Base-by-base conservation (phyloP, 1,140 invertebrate species). In the Pollicipes pollicipes region DNA sequence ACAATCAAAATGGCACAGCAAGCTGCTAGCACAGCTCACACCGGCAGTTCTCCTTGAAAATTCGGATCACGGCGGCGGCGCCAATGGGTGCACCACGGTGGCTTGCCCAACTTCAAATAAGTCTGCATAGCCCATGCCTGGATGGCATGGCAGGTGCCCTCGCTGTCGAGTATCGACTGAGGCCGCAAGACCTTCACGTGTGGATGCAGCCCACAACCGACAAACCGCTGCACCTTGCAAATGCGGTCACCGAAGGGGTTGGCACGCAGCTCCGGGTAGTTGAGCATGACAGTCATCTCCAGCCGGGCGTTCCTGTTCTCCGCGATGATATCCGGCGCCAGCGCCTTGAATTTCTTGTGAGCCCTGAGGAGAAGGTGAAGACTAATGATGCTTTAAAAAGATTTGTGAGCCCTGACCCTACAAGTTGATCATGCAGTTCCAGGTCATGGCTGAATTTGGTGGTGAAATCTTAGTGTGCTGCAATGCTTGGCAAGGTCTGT, bases 171-270 rank as follows among this genome's bases (percentile, higher is more conserved):
- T n/a, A n/a, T n/a, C n/a, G n/a, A n/a, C n/a, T n/a, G n/a, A n/a
- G n/a, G n/a, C n/a, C n/a, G n/a, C n/a, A n/a, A n/a, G n/a, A n/a
- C n/a, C n/a, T n/a, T n/a, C n/a, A n/a, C n/a, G n/a, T n/a, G n/a
- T n/a, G n/a, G n/a, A n/a, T n/a, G n/a, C n/a, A n/a, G n/a, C n/a
- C n/a, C n/a, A n/a, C n/a, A n/a, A n/a, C n/a, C n/a, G n/a, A n/a
- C n/a, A n/a, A n/a, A n/a, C n/a, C n/a, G n/a, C n/a, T n/a, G n/a
- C 17, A 58, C 45, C 45, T 58, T 58, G 77, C 92, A 95, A 75
- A 97, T 95, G 70, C 93, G 81, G 76, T 93, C 89, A 69, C 88
- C 85, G 81, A 97, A 96, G 32, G 94, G 93, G 81, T 92, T 92
- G 0, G 88, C 88, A 73, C 84, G 81, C 68, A 93, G 77, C 79